Evolutionary conservation across 2,888 invertebrate genomes (phyloP).

Genomic region (Patella caerulea): DNA sequence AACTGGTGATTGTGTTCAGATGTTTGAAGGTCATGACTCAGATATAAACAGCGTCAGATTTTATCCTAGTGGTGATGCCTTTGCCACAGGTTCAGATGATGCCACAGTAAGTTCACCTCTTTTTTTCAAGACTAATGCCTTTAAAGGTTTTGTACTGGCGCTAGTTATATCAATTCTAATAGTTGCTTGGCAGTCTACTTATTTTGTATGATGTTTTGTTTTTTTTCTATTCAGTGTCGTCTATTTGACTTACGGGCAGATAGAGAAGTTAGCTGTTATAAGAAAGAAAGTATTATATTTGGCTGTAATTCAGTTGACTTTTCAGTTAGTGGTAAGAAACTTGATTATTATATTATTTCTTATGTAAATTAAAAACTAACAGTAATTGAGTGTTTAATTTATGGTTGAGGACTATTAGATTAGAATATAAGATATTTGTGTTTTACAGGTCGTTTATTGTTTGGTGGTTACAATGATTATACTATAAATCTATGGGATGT

Average conservation of each 20-base stretch:
- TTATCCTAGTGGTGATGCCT: conserved; percentile 98
- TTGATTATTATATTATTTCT: no score
- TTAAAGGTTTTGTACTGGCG: no score
- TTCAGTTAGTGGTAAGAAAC: conserved; percentile 86
- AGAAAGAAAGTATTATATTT: conserved; percentile 97
- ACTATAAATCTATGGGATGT: conserved; percentile 99
- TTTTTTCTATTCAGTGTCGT: conserved; percentile 78
- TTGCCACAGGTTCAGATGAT: conserved; percentile 99
- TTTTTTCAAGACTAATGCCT: neutral
- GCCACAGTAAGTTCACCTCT: conserved; percentile 79
- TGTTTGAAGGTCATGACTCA: conserved; percentile 98
- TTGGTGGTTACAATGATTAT: conserved; percentile 99
- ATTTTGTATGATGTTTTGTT: neutral
- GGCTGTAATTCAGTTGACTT: conserved; percentile 98
- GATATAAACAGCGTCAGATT: conserved; percentile 98
- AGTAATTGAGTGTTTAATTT: no score
- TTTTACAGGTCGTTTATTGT: conserved; percentile 85
- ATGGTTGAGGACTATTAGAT: no score
- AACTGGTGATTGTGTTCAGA: conserved; percentile 96
- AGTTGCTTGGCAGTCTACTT: no score
- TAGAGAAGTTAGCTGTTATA: conserved; percentile 95
- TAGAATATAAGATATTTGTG: neutral
- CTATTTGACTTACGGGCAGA: conserved; percentile 98
- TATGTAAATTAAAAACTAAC: no score
- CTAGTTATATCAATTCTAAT: no score